Conservation (phyloP, 1,140 invertebrate genomes). For the Aleiodes sp. region DNA sequence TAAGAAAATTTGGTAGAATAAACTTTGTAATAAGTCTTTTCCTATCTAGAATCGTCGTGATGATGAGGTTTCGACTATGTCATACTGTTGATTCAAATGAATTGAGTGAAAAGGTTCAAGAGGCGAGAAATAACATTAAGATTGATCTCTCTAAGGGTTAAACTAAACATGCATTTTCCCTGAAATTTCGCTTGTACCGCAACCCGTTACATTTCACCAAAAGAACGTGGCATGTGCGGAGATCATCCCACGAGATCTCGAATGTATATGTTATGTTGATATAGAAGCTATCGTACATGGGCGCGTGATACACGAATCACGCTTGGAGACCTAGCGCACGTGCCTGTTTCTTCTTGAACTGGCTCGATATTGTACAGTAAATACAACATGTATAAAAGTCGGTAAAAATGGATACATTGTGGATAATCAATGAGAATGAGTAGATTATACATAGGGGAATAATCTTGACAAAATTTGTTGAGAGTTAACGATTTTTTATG, state of each 20-base stretch:
- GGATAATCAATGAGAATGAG: neutral
- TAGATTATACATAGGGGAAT: neutral
- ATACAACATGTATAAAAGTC: neutral
- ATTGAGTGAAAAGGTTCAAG: neutral
- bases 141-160: slow-evolving; percentile 6
- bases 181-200: slow-evolving; percentile 3
- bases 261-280: slow-evolving; percentile 23
- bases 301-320: slow-evolving; percentile 37
- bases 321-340: slow-evolving; percentile 22
- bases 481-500: no score
- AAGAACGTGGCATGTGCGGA: slow-evolving; percentile 24
- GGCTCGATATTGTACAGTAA: neutral
- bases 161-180: slow-evolving; percentile 2
- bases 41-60: no score
- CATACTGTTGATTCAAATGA: no score
- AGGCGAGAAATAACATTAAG: neutral
- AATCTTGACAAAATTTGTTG: neutral
- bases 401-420: neutral
- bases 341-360: slow-evolving; percentile 18
- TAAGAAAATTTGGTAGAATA: no score
- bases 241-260: slow-evolving; percentile 33
- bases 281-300: slow-evolving; percentile 21
- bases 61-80: no score
- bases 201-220: slow-evolving; percentile 25
- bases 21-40: no score